Percentiles rank a stretch among this genome's conserved stretches.
Evolutionary conservation across 2,797 vertebrate species (phyloP).

Genomic region (Hemitrygon akajei): DNA sequence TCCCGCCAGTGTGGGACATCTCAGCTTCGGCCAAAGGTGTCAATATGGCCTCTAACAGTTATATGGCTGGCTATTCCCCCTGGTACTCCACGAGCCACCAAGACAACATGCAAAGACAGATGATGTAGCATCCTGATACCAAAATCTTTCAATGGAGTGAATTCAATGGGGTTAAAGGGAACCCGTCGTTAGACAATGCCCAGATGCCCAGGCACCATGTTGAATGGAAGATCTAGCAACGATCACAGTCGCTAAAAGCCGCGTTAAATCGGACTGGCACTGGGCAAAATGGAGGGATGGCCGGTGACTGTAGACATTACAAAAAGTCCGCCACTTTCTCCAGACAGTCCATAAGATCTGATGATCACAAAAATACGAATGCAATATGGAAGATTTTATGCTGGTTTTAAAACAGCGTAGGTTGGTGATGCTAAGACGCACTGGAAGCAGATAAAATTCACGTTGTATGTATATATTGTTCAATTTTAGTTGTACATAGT

Average conservation of each 20-base stretch:
- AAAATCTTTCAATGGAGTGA: constrained; percentile 40
- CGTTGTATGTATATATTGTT: constrained; percentile 93
- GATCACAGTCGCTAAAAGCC: not conserved
- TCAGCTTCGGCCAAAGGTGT: constrained; percentile 91
- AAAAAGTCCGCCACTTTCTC: not conserved
- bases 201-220: not conserved
- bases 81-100: constrained; percentile 98
- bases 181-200: constrained; percentile 7
- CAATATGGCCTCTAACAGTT: constrained; percentile 93
- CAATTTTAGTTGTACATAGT: constrained; percentile 96
- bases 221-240: constrained; percentile 19
- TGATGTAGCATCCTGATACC: constrained; percentile 60
- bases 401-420: constrained; percentile 28
- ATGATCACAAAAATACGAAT: constrained; percentile 11
- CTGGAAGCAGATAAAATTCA: constrained; percentile 54
- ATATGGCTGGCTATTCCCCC: constrained; percentile 96
- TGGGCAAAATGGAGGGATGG: constrained; percentile 1
- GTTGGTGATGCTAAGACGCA: constrained; percentile 28
- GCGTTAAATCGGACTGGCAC: not conserved
- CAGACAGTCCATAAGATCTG: not conserved
- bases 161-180: constrained; percentile 23
- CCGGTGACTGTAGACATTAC: constrained; percentile 5
- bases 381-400: constrained; percentile 29
- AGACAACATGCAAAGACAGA: constrained; percentile 96
- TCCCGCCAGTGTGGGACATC: constrained; percentile 97